These are phyloP conservation scores for Dicrurus megarhynchus DNA, from an alignment of 2,113 vertebrate genomes.

Conservation along the genomic window DNA sequence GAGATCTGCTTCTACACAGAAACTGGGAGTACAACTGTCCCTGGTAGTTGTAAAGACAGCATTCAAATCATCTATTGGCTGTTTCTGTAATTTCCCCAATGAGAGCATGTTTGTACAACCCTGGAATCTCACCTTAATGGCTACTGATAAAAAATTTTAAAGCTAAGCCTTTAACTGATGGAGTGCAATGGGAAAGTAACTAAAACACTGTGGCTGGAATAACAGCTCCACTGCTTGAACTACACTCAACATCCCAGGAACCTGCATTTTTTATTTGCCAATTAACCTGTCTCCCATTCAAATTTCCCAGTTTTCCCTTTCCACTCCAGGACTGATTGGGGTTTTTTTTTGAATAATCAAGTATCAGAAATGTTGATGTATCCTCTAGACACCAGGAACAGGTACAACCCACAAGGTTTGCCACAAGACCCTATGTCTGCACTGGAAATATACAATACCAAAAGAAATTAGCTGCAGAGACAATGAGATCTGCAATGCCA, in stretches of 20 bases:
- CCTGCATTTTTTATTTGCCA: neutral
- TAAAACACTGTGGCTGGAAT: neutral
- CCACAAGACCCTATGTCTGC: neutral
- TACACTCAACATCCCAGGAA: neutral
- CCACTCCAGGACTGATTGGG: neutral
- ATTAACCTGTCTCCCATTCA: neutral
- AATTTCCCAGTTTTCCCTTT: neutral
- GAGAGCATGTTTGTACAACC: neutral
- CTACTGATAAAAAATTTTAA: neutral
- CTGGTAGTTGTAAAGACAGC: neutral
- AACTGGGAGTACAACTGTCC: neutral
- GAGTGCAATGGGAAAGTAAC: neutral
- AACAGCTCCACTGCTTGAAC: neutral
- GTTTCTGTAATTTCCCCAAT: neutral
- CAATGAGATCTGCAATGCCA: neutral
- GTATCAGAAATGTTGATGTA: neutral
- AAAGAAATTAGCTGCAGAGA: neutral
- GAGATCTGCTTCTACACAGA: neutral
- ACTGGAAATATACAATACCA: neutral
- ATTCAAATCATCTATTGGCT: neutral
- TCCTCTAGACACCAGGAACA: neutral
- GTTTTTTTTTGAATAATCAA: neutral
- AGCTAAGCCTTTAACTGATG: neutral
- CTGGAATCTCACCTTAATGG: neutral
- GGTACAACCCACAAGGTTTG: neutral